phyloP scores from a whole-genome alignment of 2,888 invertebrate species.

The Sinodicranocentrus sp. region DNA sequence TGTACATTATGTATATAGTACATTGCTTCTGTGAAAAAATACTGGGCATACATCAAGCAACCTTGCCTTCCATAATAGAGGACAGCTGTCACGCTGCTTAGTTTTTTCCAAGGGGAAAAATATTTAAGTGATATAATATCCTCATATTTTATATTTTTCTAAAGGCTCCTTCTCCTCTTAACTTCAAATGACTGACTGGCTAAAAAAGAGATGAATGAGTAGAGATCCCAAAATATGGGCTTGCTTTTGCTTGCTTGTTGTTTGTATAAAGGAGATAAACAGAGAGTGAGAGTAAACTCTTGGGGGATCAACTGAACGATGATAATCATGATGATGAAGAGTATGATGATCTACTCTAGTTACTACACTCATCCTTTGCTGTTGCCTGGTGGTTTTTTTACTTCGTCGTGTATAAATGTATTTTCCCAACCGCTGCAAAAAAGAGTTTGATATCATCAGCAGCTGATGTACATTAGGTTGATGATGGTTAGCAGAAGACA shows the following conservation, averaged over 20 bases:
- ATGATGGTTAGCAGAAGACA: conserved; percentile 18
- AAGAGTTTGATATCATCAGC: conserved; percentile 33
- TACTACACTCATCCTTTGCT: neutral
- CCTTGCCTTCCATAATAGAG: neutral
- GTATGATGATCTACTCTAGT: conserved; percentile 23
- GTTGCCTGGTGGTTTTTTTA: conserved; percentile 4
- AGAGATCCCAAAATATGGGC: neutral
- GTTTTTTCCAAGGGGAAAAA: neutral
- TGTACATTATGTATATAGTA: too few relatives aligned
- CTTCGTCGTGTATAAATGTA: conserved; percentile 2
- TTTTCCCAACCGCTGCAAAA: conserved; percentile 1
- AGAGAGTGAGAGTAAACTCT: conserved; percentile 14
- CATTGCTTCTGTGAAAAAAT: neutral
- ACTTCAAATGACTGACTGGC: neutral
- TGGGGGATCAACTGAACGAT: conserved; percentile 42
- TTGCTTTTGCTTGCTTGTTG: too few relatives aligned
- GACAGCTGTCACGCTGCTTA: conserved; percentile 17
- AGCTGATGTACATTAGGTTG: neutral
- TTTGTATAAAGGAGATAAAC: too few relatives aligned
- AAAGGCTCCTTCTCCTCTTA: conserved; percentile 8
- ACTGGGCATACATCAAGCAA: neutral
- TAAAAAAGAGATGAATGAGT: conserved; percentile 12
- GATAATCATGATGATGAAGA: conserved; percentile 51
- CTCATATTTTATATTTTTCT: conserved; percentile 20
- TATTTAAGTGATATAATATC: conserved; percentile 3